phyloP scores from a whole-genome alignment of 2,888 invertebrate species.

The Endotricha flammealis region DNA sequence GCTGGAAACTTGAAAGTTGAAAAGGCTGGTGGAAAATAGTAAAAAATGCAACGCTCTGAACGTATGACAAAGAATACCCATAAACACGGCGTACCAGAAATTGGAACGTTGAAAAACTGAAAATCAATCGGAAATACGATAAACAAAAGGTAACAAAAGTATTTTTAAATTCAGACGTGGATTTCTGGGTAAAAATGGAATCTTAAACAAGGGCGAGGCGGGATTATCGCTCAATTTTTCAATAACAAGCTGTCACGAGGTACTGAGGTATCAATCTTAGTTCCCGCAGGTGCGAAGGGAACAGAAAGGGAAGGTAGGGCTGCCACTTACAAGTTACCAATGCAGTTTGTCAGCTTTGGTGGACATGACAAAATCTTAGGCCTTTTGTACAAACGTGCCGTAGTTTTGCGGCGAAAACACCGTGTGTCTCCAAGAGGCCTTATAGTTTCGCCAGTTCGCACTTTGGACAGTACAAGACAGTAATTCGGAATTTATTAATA shows the following conservation, averaged over 20 bases:
- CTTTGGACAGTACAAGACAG: no score
- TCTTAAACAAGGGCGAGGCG: conserved; percentile 51
- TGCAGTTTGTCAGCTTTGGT: no score
- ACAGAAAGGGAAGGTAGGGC: conserved; percentile 21
- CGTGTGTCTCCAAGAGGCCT: no score
- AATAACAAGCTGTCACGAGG: conserved; percentile 66
- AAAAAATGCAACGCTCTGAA: background rate
- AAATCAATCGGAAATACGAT: background rate
- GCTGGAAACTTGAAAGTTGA: background rate
- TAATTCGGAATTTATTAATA: no score
- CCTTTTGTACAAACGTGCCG: no score
- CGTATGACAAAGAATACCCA: background rate
- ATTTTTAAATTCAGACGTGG: conserved; percentile 6
- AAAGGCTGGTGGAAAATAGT: background rate
- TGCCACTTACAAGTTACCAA: conserved; percentile 10
- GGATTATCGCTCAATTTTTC: conserved; percentile 74
- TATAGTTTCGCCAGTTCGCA: no score
- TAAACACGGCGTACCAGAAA: no score
- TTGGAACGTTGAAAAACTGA: background rate
- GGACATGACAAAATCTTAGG: no score
- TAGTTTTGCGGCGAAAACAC: no score
- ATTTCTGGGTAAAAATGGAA: conserved; percentile 29
- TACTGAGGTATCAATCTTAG: conserved; percentile 64
- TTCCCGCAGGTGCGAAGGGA: conserved; percentile 47
- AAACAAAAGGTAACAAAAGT: conserved; percentile 2